phyloP scores from a whole-genome alignment of 1,140 invertebrate genomes.

The Metopolophium dirhodum region DNA sequence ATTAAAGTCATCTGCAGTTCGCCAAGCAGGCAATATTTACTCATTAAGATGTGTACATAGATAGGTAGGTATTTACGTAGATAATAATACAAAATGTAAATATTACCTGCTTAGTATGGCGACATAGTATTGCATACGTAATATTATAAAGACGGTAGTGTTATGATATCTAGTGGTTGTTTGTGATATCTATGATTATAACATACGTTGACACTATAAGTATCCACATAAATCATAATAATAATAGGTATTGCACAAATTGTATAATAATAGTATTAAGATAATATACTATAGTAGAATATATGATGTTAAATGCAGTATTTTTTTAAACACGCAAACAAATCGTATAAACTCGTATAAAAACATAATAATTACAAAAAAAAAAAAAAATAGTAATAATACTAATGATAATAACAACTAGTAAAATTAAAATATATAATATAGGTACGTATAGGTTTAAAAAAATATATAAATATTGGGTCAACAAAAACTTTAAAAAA shows the following conservation, averaged over 20 bases:
- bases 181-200: neutral
- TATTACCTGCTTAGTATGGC: neutral
- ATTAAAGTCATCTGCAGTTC: no score
- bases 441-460: neutral
- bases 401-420: neutral
- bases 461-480: neutral
- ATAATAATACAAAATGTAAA: neutral
- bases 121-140: neutral
- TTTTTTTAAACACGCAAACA: neutral
- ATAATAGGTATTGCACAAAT: conserved; percentile 7
- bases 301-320: neutral
- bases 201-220: neutral
- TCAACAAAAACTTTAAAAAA: conserved; percentile 29
- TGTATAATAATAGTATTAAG: neutral
- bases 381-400: neutral
- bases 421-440: neutral
- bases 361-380: neutral
- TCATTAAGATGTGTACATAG: neutral
- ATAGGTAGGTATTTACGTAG: neutral
- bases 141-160: neutral
- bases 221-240: neutral
- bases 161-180: neutral
- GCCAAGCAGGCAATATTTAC: neutral
- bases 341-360: conserved; percentile 5
- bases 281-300: neutral